Evolutionary conservation across 2,888 invertebrate species (phyloP).

Genomic region (Himalopsyche japonica): DNA sequence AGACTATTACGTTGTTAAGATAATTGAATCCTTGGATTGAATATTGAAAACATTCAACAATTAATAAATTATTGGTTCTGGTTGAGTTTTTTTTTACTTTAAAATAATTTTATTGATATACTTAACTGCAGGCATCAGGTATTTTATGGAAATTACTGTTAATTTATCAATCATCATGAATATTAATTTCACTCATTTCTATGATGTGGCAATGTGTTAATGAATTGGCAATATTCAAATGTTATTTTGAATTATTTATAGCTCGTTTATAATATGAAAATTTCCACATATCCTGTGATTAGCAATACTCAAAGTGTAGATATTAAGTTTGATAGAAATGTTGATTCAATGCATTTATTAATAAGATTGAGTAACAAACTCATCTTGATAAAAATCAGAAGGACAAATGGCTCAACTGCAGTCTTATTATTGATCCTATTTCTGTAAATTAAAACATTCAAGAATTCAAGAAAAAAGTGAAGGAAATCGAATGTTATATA

Average conservation of each 20-base stretch:
- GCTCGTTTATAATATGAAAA: conserved; percentile 1
- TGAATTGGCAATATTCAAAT: neutral
- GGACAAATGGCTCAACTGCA: neutral
- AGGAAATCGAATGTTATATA: too few species aligned
- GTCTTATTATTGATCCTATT: neutral
- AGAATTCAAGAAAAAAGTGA: too few species aligned
- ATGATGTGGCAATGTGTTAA: neutral
- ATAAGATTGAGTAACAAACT: neutral
- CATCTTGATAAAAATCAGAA: neutral
- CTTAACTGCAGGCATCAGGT: too few species aligned
- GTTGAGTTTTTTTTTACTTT: too few species aligned
- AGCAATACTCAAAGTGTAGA: conserved; percentile 35
- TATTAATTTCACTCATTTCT: neutral
- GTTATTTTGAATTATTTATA: neutral
- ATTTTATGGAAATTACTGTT: too few species aligned
- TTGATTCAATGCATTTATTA: neutral
- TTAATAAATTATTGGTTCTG: too few species aligned
- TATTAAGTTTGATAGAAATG: neutral
- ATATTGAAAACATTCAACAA: too few species aligned
- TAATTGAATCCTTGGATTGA: too few species aligned
- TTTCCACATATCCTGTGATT: conserved; percentile 39
- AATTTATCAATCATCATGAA: too few species aligned
- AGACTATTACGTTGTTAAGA: too few species aligned
- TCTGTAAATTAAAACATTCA: too few species aligned
- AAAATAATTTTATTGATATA: too few species aligned